Percentiles rank a stretch among this genome's conserved stretches.
Conservation (phyloP, 30 jellyfish, hydroid and myxozoan species). For the Hydractinia echinata region DNA sequence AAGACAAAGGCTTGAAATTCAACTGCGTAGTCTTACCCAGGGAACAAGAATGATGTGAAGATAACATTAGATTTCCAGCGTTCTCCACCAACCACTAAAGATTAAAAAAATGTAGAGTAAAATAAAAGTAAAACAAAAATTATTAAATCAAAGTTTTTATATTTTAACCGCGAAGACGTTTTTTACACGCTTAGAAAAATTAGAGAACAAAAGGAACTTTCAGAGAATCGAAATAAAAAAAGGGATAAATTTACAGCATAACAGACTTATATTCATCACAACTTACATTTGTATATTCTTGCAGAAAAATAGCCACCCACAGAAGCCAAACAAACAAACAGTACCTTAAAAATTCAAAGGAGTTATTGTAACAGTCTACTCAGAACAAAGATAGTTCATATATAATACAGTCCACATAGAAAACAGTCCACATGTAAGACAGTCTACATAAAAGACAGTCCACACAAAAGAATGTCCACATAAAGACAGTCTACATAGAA, state of each 20-base stretch:
- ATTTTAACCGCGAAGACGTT: too few species aligned
- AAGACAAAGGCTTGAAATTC: not conserved
- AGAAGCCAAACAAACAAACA: slow-evolving; percentile 90
- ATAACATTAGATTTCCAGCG: slow-evolving; percentile 90
- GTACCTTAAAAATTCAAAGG: slow-evolving; percentile 41
- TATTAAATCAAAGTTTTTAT: too few species aligned
- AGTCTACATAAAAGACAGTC: too few species aligned
- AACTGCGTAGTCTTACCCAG: slow-evolving; percentile 63
- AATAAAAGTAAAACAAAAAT: not conserved
- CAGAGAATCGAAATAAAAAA: not conserved
- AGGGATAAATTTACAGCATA: too few species aligned
- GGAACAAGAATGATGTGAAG: slow-evolving; percentile 81
- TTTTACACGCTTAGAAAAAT: not conserved
- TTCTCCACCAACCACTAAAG: slow-evolving; percentile 89
- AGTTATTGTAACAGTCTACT: too few species aligned
- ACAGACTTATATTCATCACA: too few species aligned
- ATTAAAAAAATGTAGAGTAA: not conserved
- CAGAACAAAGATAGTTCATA: too few species aligned
- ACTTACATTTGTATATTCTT: slow-evolving; percentile 84
- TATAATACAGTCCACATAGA: too few species aligned
- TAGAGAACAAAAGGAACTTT: not conserved
- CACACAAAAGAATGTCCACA: too few species aligned
- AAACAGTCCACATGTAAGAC: too few species aligned
- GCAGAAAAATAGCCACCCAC: slow-evolving; percentile 95
- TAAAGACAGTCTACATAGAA: too few species aligned